Evolutionary conservation across 1,140 invertebrate species (phyloP).

Genomic region (Camponotus vicinus): DNA sequence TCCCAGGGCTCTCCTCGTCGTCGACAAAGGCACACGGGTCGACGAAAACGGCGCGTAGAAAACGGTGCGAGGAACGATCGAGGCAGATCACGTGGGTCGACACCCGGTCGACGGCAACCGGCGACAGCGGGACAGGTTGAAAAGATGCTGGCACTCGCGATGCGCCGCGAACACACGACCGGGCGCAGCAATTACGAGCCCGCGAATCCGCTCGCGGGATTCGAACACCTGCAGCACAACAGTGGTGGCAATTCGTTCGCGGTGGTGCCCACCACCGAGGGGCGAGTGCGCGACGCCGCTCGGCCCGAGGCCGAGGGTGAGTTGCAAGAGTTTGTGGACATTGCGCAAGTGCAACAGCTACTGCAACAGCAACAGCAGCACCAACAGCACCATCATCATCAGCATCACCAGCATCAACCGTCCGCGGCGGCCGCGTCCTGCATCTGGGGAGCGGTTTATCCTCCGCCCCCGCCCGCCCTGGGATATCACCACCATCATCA

Average conservation of each 20-base stretch:
- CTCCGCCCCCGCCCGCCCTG: slow-evolving; percentile 80
- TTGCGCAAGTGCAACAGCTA: slow-evolving; percentile 83
- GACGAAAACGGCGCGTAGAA: slow-evolving; percentile 23
- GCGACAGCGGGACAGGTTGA: slow-evolving; percentile 76
- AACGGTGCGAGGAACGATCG: slow-evolving; percentile 29
- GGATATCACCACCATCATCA: slow-evolving; percentile 82
- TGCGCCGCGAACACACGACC: slow-evolving; percentile 85
- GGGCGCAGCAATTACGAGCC: slow-evolving; percentile 84
- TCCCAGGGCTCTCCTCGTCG: slow-evolving; percentile 46
- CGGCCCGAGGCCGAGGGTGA: slow-evolving; percentile 79
- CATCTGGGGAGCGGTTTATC: slow-evolving; percentile 83
- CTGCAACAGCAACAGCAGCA: slow-evolving; percentile 83
- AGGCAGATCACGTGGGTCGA: slow-evolving; percentile 65
- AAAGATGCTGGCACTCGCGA: slow-evolving; percentile 86
- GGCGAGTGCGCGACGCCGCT: slow-evolving; percentile 75
- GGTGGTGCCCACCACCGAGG: slow-evolving; percentile 72
- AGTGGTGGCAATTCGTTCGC: slow-evolving; percentile 78
- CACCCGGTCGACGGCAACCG: slow-evolving; percentile 73
- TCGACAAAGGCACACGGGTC: slow-evolving; percentile 60
- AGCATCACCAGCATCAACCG: slow-evolving; percentile 77
- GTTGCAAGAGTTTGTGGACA: slow-evolving; percentile 83
- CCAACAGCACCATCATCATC: slow-evolving; percentile 76
- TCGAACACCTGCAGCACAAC: slow-evolving; percentile 82
- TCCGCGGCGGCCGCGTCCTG: slow-evolving; percentile 75
- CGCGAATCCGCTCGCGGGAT: slow-evolving; percentile 81